Evolutionary conservation across 2,888 invertebrate genomes (phyloP), one percentile per base, ranked within the genome.

Genomic region (Xestoiulus laeticollis): DNA sequence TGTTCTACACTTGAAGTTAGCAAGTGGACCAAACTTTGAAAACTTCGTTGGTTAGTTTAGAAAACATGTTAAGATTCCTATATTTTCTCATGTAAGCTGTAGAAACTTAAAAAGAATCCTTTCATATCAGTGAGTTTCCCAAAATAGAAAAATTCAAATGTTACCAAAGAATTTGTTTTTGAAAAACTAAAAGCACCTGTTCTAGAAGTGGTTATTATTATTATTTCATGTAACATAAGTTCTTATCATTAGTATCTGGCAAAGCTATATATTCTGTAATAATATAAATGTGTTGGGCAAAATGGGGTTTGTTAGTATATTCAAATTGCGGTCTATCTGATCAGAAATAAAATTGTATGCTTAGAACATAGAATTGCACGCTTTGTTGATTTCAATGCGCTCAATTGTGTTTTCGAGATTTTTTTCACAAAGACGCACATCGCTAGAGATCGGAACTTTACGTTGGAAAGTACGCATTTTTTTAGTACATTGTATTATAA

Each of bases 401-500:
- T n/a, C n/a, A 22, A 59, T 30, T 14, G 6, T 30, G 68, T 26
- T 8, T 68, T 68, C 12, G 30, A 16, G 14, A 78, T 78, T 30
- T 14, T 16, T n/a, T 19, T 59, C 59, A 59, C 59, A n/a, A 59
- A 59, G n/a, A n/a, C n/a, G n/a, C n/a, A n/a, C n/a, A n/a, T n/a
- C n/a, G n/a, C n/a, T n/a, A n/a, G n/a, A n/a, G n/a, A n/a, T 59
- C 4, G 19, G 16, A 48, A 59, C n/a, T 59, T 59, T 22, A 78
- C 26, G 10, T 10, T 10, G 22, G 8, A 8, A 53, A 19, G 53
- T 4, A 19, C 26, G 68, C n/a, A 68, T 78, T 78, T 78, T 26
- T 30, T 3, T 1, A 38, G n/a, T n/a, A n/a, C n/a, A n/a, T n/a
- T n/a, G n/a, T 30, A 14, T 78, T 78, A 93, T 68, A 92, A 90